These are phyloP conservation scores for Stichodactyla helianthus DNA, from an alignment of 64 coral and sea anemone genomes.

Conservation along the genomic window DNA sequence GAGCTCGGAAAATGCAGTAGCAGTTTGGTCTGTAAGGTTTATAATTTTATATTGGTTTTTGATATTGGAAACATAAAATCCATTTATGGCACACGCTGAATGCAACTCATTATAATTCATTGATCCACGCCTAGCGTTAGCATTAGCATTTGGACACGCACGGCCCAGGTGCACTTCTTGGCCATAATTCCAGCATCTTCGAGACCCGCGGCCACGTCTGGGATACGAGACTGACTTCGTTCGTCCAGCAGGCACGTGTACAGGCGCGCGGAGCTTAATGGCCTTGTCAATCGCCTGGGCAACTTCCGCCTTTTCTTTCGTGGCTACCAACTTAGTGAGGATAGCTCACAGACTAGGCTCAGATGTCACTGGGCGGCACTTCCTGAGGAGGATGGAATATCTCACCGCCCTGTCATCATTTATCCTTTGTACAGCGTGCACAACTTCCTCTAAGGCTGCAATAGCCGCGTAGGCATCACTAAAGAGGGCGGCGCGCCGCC, in stretches of 20 bases:
- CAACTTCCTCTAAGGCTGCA: conserved; percentile 41
- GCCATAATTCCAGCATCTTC: not conserved
- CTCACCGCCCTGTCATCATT: conserved; percentile 16
- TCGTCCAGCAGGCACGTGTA: not conserved
- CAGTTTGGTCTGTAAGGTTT: no score
- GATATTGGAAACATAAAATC: no score
- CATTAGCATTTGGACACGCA: not conserved
- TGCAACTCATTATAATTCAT: not conserved
- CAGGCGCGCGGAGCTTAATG: not conserved
- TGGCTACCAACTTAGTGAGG: conserved; percentile 25
- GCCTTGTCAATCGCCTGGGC: not conserved
- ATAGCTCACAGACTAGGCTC: conserved; percentile 10
- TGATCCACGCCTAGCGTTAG: not conserved
- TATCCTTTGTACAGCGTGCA: conserved; percentile 15
- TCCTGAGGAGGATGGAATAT: conserved; percentile 27
- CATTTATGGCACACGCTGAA: not conserved
- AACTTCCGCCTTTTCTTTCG: conserved; percentile 33
- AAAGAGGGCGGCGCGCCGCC: conserved; percentile 23
- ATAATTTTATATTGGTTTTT: no score
- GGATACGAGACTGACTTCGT: not conserved
- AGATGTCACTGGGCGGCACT: conserved; percentile 25
- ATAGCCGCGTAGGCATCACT: conserved; percentile 39
- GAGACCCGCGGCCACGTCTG: conserved; percentile 2
- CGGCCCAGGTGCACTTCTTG: not conserved
- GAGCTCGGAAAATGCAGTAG: no score